Evolutionary conservation across 2,888 invertebrate species (phyloP).

Genomic region (Anagyrus pseudococci): DNA sequence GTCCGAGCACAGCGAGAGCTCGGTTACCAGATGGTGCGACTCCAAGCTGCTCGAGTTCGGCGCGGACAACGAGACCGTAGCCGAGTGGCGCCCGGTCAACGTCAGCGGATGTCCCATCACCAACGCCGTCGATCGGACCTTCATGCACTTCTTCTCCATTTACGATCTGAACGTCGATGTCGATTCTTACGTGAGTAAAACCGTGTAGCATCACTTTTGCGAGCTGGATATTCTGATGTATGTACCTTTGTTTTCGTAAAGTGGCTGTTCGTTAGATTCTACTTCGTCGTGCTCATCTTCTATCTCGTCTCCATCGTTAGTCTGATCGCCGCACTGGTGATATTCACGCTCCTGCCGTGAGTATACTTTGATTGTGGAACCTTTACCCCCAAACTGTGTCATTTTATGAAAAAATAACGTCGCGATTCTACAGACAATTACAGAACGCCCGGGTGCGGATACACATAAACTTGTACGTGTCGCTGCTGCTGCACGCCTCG

Average conservation of each 20-base stretch:
- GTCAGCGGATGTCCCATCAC: neutral
- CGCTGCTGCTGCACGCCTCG: conserved; percentile 2
- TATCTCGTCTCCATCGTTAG: conserved; percentile 5
- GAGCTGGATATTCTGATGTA: neutral
- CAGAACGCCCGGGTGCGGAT: conserved; percentile 18
- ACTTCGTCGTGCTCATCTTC: neutral
- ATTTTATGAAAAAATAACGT: neutral
- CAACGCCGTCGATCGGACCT: conserved; percentile 1
- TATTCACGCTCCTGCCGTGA: conserved; percentile 18
- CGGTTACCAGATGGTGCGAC: conserved; percentile 26
- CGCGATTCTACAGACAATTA: conserved; percentile 1
- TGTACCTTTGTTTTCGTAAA: neutral
- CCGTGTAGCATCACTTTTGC: neutral
- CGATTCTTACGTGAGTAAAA: conserved; percentile 6
- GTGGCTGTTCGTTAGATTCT: conserved; percentile 7
- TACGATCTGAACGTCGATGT: neutral
- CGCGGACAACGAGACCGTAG: neutral
- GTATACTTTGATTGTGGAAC: too few relatives aligned
- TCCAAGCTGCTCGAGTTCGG: conserved; percentile 8
- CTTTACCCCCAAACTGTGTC: too few relatives aligned
- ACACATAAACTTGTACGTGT: conserved; percentile 20
- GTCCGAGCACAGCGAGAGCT: neutral
- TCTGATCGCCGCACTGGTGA: conserved; percentile 9
- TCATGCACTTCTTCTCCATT: neutral
- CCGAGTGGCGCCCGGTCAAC: conserved; percentile 7